Evolutionary conservation across 2,888 invertebrate species (phyloP), one percentile per base, ranked within the genome.

Genomic region (Crematogaster levior): DNA sequence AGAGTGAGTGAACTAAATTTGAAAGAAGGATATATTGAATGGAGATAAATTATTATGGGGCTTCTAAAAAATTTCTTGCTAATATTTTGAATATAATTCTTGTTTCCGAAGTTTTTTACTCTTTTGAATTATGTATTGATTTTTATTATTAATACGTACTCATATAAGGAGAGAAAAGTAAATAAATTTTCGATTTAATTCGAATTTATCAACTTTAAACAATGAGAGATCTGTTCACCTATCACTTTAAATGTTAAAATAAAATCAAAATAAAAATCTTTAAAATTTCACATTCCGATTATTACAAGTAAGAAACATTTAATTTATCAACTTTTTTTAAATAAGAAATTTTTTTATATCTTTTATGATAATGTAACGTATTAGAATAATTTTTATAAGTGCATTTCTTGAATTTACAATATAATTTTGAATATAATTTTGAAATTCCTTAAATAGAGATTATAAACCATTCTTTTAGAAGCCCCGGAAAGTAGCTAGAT

Each of bases 401-500:
- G n/a, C n/a, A n/a, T n/a, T n/a, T n/a, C n/a, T n/a, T n/a, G n/a
- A n/a, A n/a, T n/a, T n/a, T n/a, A n/a, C n/a, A n/a, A n/a, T n/a
- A n/a, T n/a, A n/a, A n/a, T n/a, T n/a, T n/a, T n/a, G n/a, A n/a
- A 85, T 9, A 21, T 0, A 34, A 46, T 30, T 73, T 74, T 74
- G 21, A 43, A 74, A 60, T 30, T 46, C 43, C 66, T 70, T 72
- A 75, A 83, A 61, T 75, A 60, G 65, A 74, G 40, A 65, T 24
- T 46, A 56, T 77, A 75, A 68, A 51, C 40, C 53, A 86, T 86
- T 80, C 86, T 88, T 91, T 92, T 92, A 91, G 92, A 92, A 92
- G 92, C 90, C 91, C 91, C 88, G 85, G 88, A 89, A 88, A 91
- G 89, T 91, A 91, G 90, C 88, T 91, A 89, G 89, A 86, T 86